phyloP scores from a whole-genome alignment of 1,140 invertebrate species.

The Gonioctena quinquepunctata region DNA sequence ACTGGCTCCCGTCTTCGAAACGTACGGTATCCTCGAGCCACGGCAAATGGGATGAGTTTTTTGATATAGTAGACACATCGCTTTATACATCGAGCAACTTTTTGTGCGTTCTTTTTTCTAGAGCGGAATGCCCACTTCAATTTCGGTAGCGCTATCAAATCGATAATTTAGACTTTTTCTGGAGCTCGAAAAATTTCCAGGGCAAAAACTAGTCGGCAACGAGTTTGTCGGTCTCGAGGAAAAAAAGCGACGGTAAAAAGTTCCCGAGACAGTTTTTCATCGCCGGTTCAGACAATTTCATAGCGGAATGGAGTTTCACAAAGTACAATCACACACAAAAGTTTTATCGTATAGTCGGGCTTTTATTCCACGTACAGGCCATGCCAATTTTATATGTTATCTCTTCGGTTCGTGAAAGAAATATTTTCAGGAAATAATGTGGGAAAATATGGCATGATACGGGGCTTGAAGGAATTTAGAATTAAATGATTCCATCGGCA shows the following conservation, averaged over 20 bases:
- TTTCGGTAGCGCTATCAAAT: slow-evolving; percentile 44
- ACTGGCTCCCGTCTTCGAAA: slow-evolving; percentile 13
- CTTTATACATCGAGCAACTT: slow-evolving; percentile 29
- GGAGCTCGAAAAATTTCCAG: slow-evolving; percentile 42
- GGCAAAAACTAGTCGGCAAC: slow-evolving; percentile 49
- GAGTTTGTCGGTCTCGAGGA: slow-evolving; percentile 41
- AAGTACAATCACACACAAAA: slow-evolving; percentile 9
- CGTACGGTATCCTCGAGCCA: slow-evolving; percentile 20
- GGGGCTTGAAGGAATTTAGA: too few relatives aligned
- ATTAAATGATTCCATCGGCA: too few relatives aligned
- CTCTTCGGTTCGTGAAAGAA: not conserved
- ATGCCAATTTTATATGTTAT: not conserved
- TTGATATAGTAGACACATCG: slow-evolving; percentile 19
- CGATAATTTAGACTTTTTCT: slow-evolving; percentile 48
- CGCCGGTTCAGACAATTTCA: slow-evolving; percentile 23
- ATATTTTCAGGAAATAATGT: not conserved
- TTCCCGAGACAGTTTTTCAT: slow-evolving; percentile 49
- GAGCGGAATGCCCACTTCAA: slow-evolving; percentile 43
- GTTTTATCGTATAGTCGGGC: not conserved
- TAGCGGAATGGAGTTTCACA: slow-evolving; percentile 21
- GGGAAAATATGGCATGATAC: not conserved
- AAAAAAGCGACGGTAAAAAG: slow-evolving; percentile 45
- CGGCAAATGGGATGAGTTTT: slow-evolving; percentile 23
- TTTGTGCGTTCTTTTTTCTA: slow-evolving; percentile 34
- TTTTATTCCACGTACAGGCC: not conserved